These are phyloP conservation scores for Polypedilum vanderplanki DNA, from an alignment of 1,140 invertebrate genomes.

Conservation along the genomic window DNA sequence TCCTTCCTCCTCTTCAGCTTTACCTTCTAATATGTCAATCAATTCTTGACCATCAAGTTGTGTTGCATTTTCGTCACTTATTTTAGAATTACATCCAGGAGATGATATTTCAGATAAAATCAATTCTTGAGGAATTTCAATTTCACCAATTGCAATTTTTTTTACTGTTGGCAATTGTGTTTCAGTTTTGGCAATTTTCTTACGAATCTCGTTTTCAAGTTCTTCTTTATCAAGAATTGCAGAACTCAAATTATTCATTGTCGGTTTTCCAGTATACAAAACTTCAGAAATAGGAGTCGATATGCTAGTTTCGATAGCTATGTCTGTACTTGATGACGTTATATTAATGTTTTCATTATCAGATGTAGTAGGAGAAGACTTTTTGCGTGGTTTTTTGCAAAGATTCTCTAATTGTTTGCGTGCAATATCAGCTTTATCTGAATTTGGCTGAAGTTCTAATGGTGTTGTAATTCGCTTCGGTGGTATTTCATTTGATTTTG, in stretches of 20 bases:
- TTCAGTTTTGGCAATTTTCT: background rate
- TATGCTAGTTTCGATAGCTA: background rate
- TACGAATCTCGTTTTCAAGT: background rate
- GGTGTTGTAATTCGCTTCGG: background rate
- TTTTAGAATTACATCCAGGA: background rate
- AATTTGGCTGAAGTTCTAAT: background rate
- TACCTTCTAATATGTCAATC: slow-evolving; percentile 40
- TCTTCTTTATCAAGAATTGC: background rate
- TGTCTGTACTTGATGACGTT: background rate
- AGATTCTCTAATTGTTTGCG: background rate
- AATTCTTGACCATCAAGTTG: slow-evolving; percentile 34
- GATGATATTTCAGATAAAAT: background rate
- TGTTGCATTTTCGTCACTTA: background rate
- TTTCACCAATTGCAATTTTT: background rate
- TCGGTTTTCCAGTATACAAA: background rate
- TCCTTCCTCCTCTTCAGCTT: slow-evolving; percentile 32
- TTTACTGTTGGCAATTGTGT: background rate
- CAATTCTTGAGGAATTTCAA: slow-evolving; percentile 19
- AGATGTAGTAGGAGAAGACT: background rate
- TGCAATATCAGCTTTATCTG: background rate
- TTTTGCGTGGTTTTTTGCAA: background rate
- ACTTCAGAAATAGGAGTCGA: background rate
- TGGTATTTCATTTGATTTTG: background rate
- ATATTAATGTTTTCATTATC: background rate
- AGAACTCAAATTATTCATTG: background rate